Evolutionary conservation across 1,140 invertebrate species (phyloP).

Genomic region (Neodiprion virginianus): DNA sequence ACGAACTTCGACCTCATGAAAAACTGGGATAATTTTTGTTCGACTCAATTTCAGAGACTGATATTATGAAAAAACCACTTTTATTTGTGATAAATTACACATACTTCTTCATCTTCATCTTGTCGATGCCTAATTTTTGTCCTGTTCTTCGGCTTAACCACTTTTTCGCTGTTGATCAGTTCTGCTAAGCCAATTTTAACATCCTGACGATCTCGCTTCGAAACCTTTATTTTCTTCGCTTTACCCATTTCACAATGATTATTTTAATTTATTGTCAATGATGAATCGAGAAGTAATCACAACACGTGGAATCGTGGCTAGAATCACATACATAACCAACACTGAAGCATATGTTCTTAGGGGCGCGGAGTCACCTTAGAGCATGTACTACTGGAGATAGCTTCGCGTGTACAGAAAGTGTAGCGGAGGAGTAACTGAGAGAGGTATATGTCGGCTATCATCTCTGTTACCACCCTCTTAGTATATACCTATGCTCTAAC

Average conservation of each 20-base stretch:
- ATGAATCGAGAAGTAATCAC: not conserved
- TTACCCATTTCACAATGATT: slow-evolving; percentile 64
- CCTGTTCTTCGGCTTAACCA: slow-evolving; percentile 65
- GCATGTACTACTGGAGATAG: too few relatives aligned
- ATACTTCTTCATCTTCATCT: slow-evolving; percentile 69
- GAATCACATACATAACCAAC: too few relatives aligned
- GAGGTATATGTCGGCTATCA: too few relatives aligned
- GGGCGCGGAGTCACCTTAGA: too few relatives aligned
- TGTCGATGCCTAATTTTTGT: slow-evolving; percentile 62
- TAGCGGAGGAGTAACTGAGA: too few relatives aligned
- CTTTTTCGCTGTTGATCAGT: slow-evolving; percentile 64
- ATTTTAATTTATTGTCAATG: not conserved
- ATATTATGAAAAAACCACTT: slow-evolving; percentile 20
- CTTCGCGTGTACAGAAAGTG: too few relatives aligned
- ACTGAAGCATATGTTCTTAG: too few relatives aligned
- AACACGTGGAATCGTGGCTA: not conserved
- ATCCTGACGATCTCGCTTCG: slow-evolving; percentile 52
- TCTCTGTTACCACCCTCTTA: too few relatives aligned
- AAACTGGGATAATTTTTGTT: too few relatives aligned
- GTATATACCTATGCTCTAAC: not conserved
- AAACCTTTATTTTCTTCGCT: slow-evolving; percentile 67
- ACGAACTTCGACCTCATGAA: too few relatives aligned
- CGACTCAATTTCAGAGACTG: slow-evolving; percentile 10
- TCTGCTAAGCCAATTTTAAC: slow-evolving; percentile 65
- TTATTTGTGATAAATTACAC: not conserved